Base-by-base conservation (phyloP, 2,797 vertebrate genomes). In the Geotrypetes seraphini region DNA sequence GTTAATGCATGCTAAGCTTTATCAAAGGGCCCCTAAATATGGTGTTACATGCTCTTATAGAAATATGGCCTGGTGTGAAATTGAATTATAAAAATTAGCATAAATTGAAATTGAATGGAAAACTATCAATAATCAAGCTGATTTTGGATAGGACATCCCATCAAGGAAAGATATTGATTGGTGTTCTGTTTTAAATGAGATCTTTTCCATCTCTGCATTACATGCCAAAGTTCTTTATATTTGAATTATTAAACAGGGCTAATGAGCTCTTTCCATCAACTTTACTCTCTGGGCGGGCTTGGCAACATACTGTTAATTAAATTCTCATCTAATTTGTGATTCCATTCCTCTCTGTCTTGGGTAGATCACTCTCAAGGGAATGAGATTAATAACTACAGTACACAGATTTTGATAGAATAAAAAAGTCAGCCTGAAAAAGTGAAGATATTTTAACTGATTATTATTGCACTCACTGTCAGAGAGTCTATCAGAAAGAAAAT, bases 171-270 rank as follows among this genome's bases (percentile, higher is more conserved):
- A 38, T 36, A 41, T 12, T 25, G 8, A 44, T 33, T 6, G 2
- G 10, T 12, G 29, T 16, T 31, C 12, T 12, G 32, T n/a, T 29
- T 18, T 25, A 25, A 35, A 29, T 26, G 31, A 34, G 16, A 29
- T 38, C 33, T 26, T 12, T 34, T 53, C 43, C 36, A 50, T 18
- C 36, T 20, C 3, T 19, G 44, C 9, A 10, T 22, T 27, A 18
- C 4, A 19, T 6, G 10, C 27, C 17, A 17, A 46, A 31, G 12
- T 7, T 39, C 11, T 28, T 26, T 18, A 38, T 28, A 3, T n/a
- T 22, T 7, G 5, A 27, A 26, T 22, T 33, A 19, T 11, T 16
- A 28, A 25, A 25, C 2, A 30, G 25, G 37, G 38, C 19, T 20
- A 23, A 26, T 26, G 31, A 27, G 5, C 14, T 10, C 7, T 22